Conservation (phyloP, 2,888 invertebrate genomes). For the Amphipoea oculea region DNA sequence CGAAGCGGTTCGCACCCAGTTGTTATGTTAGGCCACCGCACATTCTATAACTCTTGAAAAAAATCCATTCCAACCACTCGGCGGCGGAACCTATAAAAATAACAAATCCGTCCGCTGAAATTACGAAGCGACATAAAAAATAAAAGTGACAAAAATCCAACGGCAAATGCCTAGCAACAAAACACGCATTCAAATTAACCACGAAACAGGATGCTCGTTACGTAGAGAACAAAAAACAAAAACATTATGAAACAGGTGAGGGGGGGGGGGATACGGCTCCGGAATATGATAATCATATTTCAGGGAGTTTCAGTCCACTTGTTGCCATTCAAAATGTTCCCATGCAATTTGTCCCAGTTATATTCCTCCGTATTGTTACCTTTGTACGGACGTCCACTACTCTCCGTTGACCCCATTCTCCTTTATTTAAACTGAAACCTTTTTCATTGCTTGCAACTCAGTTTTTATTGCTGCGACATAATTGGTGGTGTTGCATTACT, state of each 20-base stretch:
- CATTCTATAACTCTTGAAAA: conserved; percentile 53
- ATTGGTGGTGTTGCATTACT: conserved; percentile 50
- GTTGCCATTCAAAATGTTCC: conserved; percentile 74
- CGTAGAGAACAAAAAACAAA: conserved; percentile 78
- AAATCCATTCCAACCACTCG: conserved; percentile 49
- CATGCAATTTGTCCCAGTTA: conserved; percentile 69
- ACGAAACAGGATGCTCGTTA: conserved; percentile 86
- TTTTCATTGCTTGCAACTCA: conserved; percentile 54
- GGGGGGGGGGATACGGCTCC: conserved; percentile 72
- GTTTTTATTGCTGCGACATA: conserved; percentile 51
- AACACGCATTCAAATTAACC: conserved; percentile 87
- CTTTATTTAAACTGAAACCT: conserved; percentile 53
- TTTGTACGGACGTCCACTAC: conserved; percentile 55
- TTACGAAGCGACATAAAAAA: conserved; percentile 58
- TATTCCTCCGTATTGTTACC: conserved; percentile 63
- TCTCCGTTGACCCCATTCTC: conserved; percentile 62
- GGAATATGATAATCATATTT: conserved; percentile 83
- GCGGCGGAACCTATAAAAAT: conserved; percentile 54
- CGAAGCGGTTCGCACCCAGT: conserved; percentile 54
- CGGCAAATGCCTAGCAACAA: conserved; percentile 80
- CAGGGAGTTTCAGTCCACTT: conserved; percentile 77
- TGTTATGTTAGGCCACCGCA: conserved; percentile 62
- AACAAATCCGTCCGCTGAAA: conserved; percentile 66
- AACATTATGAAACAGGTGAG: conserved; percentile 82
- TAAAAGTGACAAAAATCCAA: conserved; percentile 78